Percentiles rank a stretch among this genome's conserved stretches.
These are phyloP conservation scores for Phrynosoma blainvillii DNA, from an alignment of 2,113 vertebrate species.

Conservation along the genomic window DNA sequence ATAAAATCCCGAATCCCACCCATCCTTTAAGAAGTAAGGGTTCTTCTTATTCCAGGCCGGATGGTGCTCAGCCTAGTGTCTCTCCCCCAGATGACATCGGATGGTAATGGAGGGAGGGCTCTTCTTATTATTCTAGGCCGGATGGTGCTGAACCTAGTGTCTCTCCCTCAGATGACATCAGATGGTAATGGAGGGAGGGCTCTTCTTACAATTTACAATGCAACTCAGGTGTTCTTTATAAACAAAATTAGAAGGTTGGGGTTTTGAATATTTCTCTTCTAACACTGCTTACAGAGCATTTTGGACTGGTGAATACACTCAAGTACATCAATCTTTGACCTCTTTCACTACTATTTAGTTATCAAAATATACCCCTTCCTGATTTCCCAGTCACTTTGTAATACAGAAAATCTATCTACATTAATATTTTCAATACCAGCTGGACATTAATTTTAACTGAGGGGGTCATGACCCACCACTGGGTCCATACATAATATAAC, in stretches of 20 bases:
- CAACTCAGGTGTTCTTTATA: background rate
- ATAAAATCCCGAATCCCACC: too few species aligned
- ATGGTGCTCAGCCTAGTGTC: too few species aligned
- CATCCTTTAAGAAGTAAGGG: too few species aligned
- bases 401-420: too few species aligned
- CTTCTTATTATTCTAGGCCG: too few species aligned
- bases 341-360: background rate
- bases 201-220: background rate
- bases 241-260: background rate
- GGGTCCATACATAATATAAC: background rate
- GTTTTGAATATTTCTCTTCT: background rate
- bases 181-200: too few species aligned
- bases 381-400: background rate
- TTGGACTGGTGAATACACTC: background rate
- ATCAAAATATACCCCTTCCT: background rate
- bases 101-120: too few species aligned
- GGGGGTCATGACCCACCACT: background rate
- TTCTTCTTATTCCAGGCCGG: too few species aligned
- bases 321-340: background rate
- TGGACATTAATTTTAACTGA: too few species aligned
- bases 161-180: too few species aligned
- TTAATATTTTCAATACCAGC: background rate
- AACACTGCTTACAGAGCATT: background rate
- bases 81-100: too few species aligned
- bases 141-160: too few species aligned